Base-by-base conservation (phyloP, 1,140 invertebrate species). In the Drosophila funebris region DNA sequence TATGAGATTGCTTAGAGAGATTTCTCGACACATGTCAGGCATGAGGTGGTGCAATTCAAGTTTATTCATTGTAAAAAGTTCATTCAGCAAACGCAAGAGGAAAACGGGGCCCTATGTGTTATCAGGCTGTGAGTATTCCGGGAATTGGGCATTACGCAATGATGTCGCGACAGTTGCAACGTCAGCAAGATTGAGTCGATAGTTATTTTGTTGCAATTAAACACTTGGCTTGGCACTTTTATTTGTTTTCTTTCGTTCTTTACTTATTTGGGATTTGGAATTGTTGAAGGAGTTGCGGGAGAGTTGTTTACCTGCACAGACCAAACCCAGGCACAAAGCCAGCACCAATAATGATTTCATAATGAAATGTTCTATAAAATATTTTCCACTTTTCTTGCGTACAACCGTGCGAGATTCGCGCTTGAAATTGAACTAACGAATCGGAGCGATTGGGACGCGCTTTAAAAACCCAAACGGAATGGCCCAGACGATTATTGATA, bases 291-390 rank as follows among this genome's bases (percentile, higher is more conserved):
- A 46, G 5, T 46, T 27, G 11, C 36, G 58, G 41, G 27, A 24
- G 24, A 5, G n/a, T 27, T 53, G 67, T 62, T 90, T 91, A 91
- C 90, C 90, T 91, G 73, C 90, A 56, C 67, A 71, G 33, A 71
- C 90, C 52, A 75, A 76, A 53, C 90, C 81, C 67, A 91, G 74
- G 39, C 90, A 91, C 14, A 91, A 56, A 48, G 90, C 90, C 62
- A 91, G 50, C 53, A 90, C 41, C 62, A 90, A 54, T 16, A 90
- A 57, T 52, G 67, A 79, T 52, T 79, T 90, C 90, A 91, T 91
- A 50, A 80, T 84, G 24, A 58, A 22, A 52, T 31, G 0, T 43
- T 53, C 13, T 44, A 50, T 52, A 29, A 52, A 52, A 72, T 72
- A 44, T 31, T 37, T 66, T 53, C 5, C 20, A 24, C 16, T 43